Conservation (phyloP, 2,888 invertebrate genomes). For the Dryococelus australis region DNA sequence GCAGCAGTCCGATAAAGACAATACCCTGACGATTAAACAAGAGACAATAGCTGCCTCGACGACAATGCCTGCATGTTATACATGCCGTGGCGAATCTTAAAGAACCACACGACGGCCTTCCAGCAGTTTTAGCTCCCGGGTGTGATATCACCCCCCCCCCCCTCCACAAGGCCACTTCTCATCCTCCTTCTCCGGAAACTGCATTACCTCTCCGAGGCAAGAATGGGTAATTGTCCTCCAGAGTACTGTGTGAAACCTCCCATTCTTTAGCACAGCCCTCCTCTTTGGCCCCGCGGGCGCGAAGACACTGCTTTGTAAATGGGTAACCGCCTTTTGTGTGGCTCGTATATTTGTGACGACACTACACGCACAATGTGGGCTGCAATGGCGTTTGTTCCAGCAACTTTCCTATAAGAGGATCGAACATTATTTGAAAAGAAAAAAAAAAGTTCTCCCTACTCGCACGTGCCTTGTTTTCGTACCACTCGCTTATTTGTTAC, state of each 20-base stretch:
- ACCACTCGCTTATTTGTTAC: no score
- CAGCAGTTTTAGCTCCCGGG: background rate
- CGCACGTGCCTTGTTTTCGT: no score
- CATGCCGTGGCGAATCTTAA: background rate
- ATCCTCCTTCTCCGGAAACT: background rate
- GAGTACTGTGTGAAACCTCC: background rate
- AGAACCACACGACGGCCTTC: background rate
- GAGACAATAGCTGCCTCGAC: background rate
- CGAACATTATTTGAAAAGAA: no score
- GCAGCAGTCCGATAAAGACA: background rate
- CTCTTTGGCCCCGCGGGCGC: background rate
- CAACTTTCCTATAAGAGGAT: no score
- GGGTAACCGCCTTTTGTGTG: no score
- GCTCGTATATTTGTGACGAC: no score
- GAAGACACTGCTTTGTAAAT: no score
- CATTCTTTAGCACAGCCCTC: background rate
- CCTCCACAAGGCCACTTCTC: no score
- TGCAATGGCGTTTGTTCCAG: no score
- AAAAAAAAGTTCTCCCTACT: no score
- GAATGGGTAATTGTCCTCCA: background rate
- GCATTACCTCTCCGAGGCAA: background rate
- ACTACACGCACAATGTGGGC: no score
- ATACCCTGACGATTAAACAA: background rate
- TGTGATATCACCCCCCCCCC: no score
- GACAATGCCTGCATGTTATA: background rate